Percentiles rank a stretch among this genome's conserved stretches.
Evolutionary conservation across 2,888 invertebrate genomes (phyloP).

Genomic region (Acanthosoma haemorrhoidale): DNA sequence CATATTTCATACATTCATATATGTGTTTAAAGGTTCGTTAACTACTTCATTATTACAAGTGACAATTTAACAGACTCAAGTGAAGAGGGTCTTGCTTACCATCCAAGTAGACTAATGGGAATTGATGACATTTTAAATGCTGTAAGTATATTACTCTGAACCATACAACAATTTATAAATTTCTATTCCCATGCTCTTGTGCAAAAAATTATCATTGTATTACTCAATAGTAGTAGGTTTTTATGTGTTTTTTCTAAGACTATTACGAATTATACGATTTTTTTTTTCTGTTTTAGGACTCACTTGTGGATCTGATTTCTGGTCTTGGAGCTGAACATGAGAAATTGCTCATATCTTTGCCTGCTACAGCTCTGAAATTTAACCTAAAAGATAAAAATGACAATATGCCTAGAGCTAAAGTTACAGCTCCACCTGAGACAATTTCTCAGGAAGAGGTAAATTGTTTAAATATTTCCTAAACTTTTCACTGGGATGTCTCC

Average conservation of each 20-base stretch:
- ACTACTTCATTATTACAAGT: slow-evolving; percentile 63
- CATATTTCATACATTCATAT: no score
- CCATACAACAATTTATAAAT: no score
- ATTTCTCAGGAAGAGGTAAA: slow-evolving; percentile 55
- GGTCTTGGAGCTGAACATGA: slow-evolving; percentile 66
- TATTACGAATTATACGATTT: no score
- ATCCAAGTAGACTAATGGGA: slow-evolving; percentile 68
- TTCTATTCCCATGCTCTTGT: not conserved
- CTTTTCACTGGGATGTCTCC: no score
- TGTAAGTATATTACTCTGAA: slow-evolving; percentile 49
- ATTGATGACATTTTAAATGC: slow-evolving; percentile 72
- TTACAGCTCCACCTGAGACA: slow-evolving; percentile 53
- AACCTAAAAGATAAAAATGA: slow-evolving; percentile 58
- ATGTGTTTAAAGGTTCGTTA: slow-evolving; percentile 50
- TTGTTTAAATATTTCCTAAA: not conserved
- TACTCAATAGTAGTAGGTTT: not conserved
- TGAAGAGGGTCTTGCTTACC: slow-evolving; percentile 58
- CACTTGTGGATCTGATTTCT: slow-evolving; percentile 64
- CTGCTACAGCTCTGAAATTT: slow-evolving; percentile 64
- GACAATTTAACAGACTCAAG: slow-evolving; percentile 60
- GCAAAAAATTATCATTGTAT: not conserved
- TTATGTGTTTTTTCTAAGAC: not conserved
- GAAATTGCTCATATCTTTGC: slow-evolving; percentile 65
- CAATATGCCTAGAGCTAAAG: slow-evolving; percentile 64
- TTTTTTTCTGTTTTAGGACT: slow-evolving; percentile 65